Percentiles rank a stretch among this genome's conserved stretches.
phyloP scores from a whole-genome alignment of 2,888 invertebrate species.

The Amitus sp. region DNA sequence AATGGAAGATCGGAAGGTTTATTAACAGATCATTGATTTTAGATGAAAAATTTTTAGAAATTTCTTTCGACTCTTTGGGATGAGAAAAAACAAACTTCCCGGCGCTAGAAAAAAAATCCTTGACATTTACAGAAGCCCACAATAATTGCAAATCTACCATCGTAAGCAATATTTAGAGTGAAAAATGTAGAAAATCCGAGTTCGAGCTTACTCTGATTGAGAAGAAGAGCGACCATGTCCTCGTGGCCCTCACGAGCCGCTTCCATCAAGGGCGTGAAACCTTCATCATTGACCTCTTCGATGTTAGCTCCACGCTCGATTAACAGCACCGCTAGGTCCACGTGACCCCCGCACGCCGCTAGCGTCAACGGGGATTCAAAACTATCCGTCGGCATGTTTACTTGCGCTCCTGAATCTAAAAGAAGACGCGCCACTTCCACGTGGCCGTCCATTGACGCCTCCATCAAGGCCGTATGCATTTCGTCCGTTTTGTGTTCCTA shows the following conservation, averaged over 20 bases:
- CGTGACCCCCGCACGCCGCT: slow-evolving; percentile 98
- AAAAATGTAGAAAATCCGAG: too few species aligned
- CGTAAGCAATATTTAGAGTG: too few species aligned
- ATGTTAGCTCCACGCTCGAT: slow-evolving; percentile 98
- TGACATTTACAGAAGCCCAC: too few species aligned
- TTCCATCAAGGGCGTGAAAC: slow-evolving; percentile 99
- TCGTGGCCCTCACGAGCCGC: slow-evolving; percentile 98
- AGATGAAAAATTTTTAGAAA: too few species aligned
- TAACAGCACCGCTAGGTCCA: slow-evolving; percentile 93
- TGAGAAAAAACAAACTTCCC: too few species aligned
- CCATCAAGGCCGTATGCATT: slow-evolving; percentile 99
- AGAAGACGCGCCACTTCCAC: slow-evolving; percentile 95
- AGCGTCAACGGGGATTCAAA: slow-evolving; percentile 98
- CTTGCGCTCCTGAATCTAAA: slow-evolving; percentile 96
- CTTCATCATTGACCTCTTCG: slow-evolving; percentile 99
- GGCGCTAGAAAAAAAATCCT: too few species aligned
- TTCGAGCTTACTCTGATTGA: slow-evolving; percentile 73
- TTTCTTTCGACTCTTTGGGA: too few species aligned
- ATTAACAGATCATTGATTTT: too few species aligned
- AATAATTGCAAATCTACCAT: too few species aligned
- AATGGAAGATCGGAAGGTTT: too few species aligned
- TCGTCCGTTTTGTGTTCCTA: slow-evolving; percentile 99
- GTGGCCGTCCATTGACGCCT: slow-evolving; percentile 99
- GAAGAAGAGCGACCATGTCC: slow-evolving; percentile 94
- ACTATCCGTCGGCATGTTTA: slow-evolving; percentile 99